Conservation (phyloP, 2,888 invertebrate genomes). For the Scelioninae gen. 1 region DNA sequence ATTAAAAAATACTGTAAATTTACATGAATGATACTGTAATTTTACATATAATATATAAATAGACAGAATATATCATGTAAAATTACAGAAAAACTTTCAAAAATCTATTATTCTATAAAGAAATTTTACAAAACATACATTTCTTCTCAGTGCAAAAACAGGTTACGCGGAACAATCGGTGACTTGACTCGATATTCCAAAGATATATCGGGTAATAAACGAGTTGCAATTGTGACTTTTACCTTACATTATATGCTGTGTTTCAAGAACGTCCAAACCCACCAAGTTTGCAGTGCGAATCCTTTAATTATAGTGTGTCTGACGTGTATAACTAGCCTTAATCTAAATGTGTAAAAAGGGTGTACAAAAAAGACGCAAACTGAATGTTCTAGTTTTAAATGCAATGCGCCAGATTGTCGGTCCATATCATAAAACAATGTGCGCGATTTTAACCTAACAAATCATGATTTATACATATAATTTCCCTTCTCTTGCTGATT, state of each 20-base stretch:
- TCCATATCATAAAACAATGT: conserved; percentile 57
- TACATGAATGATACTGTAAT: too few species aligned
- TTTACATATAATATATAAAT: too few species aligned
- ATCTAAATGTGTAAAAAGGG: conserved; percentile 59
- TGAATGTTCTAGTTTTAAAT: conserved; percentile 59
- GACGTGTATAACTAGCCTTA: conserved; percentile 59
- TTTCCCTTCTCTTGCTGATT: conserved; percentile 26
- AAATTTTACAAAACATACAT: too few species aligned
- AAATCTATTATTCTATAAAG: too few species aligned
- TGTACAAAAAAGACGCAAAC: conserved; percentile 56
- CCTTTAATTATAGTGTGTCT: conserved; percentile 63
- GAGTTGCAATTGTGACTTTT: conserved; percentile 43
- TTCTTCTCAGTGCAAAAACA: neutral
- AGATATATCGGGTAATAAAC: conserved; percentile 37
- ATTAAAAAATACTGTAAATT: too few species aligned
- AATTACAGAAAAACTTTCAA: too few species aligned
- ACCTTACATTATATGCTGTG: conserved; percentile 47
- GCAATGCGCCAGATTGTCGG: conserved; percentile 33
- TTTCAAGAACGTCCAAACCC: conserved; percentile 60
- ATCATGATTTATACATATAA: conserved; percentile 17
- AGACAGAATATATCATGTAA: too few species aligned
- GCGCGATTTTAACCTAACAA: conserved; percentile 15
- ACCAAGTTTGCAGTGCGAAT: conserved; percentile 59
- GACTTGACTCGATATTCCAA: conserved; percentile 50
- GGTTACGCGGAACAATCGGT: conserved; percentile 32